Base-by-base conservation (phyloP, 2,888 invertebrate genomes). In the Pseudanteris insignis region DNA sequence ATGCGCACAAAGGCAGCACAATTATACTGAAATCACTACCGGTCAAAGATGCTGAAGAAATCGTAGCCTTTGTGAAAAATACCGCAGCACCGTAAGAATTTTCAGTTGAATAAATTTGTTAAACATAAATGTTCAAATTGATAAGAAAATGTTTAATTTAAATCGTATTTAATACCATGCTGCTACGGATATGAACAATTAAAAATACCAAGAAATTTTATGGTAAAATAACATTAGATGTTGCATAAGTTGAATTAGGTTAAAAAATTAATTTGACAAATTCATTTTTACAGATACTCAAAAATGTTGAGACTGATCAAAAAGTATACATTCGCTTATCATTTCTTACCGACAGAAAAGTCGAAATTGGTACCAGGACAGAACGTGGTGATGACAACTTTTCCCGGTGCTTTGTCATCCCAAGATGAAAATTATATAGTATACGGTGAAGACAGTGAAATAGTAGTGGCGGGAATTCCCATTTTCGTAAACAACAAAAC, bases 251-350 rank as follows among this genome's bases (percentile, higher is more conserved):
- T 9, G 26, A 3, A n/a, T n/a, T 9, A 26, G 5, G 7, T 21
- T 21, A 21, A 21, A 5, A 21, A 5, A 7, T 7, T 5, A 5
- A 21, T 5, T 21, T 14, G 13, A 2, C 30, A 13, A 4, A 3
- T 2, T 26, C n/a, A n/a, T n/a, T 7, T 30, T 38, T 79, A 1
- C 74, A 89, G 89, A 61, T 94, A 90, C 74, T 84, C 86, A 21
- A 86, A 87, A 63, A 95, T 95, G 94, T 83, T 92, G 57, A 85
- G 93, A 51, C 86, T 94, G 24, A 82, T 92, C 71, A 95, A 95
- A 78, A 86, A 88, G 50, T 95, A 95, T 81, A 89, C 89, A 70
- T 86, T 96, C 41, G 86, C 87, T 59, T 92, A 88, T 76, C 90
- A 88, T 65, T 78, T 83, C 38, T 84, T 86, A 7, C 81, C 84